Evolutionary conservation across 2,888 invertebrate genomes (phyloP).

Genomic region (Athrips mouffetella): DNA sequence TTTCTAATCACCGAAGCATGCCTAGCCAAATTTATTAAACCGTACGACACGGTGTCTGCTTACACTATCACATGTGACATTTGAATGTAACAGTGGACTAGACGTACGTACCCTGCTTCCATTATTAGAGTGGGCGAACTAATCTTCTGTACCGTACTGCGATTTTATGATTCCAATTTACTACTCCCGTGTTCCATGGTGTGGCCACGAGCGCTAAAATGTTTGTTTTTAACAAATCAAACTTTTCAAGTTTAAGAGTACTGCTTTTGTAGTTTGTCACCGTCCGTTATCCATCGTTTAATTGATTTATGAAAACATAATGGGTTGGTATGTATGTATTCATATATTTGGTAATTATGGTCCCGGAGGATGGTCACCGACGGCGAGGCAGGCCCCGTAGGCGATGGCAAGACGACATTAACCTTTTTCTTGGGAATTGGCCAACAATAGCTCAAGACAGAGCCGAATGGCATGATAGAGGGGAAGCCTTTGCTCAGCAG

Average conservation of each 20-base stretch:
- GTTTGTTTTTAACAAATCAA: not conserved
- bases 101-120: slow-evolving; percentile 26
- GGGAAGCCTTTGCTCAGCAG: no score
- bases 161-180: slow-evolving; percentile 66
- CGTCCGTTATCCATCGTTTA: no score
- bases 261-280: no score
- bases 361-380: no score
- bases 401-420: no score
- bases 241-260: not conserved
- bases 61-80: slow-evolving; percentile 35
- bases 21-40: slow-evolving; percentile 12
- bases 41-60: slow-evolving; percentile 20
- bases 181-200: slow-evolving; percentile 48
- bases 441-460: no score
- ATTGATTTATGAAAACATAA: no score
- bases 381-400: no score
- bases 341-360: no score
- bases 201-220: slow-evolving; percentile 36
- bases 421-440: no score
- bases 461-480: no score
- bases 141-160: slow-evolving; percentile 58
- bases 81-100: slow-evolving; percentile 40
- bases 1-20: slow-evolving; percentile 13
- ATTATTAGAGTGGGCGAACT: slow-evolving; percentile 49
- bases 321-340: no score